Percentiles rank a stretch among this genome's conserved stretches.
These are phyloP conservation scores for Synodontis membranacea DNA, from an alignment of 2,113 vertebrate species.

Conservation along the genomic window DNA sequence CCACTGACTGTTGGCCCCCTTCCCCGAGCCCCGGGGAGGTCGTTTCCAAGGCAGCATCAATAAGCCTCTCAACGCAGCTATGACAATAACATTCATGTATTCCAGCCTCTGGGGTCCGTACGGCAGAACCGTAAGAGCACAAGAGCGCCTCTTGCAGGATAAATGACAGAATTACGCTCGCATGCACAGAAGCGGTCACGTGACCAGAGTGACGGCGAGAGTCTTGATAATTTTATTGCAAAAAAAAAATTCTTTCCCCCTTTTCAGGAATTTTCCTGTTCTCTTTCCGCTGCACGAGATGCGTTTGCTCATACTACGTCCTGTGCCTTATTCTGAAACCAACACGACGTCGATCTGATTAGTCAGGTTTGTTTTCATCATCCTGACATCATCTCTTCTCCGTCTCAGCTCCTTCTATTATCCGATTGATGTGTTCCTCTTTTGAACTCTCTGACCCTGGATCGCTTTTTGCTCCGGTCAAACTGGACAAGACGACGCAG, in stretches of 20 bases:
- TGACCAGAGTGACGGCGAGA: too few relatives aligned
- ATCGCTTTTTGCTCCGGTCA: background rate
- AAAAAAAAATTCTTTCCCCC: too few relatives aligned
- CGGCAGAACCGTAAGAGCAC: background rate
- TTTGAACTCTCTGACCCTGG: background rate
- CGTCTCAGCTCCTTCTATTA: background rate
- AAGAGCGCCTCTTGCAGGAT: slow-evolving; percentile 41
- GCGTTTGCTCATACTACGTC: background rate
- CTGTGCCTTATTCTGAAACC: background rate
- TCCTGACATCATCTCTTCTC: background rate
- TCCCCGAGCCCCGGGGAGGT: slow-evolving; percentile 9
- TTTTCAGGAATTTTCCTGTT: background rate
- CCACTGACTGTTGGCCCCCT: background rate
- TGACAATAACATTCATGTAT: slow-evolving; percentile 62
- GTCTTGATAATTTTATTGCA: too few relatives aligned
- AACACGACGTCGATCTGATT: background rate
- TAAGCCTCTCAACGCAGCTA: slow-evolving; percentile 46
- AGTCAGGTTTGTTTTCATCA: background rate
- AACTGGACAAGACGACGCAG: too few relatives aligned
- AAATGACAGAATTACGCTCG: background rate
- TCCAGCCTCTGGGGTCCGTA: slow-evolving; percentile 45
- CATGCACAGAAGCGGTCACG: too few relatives aligned
- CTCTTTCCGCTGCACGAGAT: background rate
- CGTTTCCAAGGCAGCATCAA: slow-evolving; percentile 53
- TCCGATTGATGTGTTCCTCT: too few relatives aligned